Conservation (phyloP, 1,140 invertebrate species). For the Coenobita brevimanus region DNA sequence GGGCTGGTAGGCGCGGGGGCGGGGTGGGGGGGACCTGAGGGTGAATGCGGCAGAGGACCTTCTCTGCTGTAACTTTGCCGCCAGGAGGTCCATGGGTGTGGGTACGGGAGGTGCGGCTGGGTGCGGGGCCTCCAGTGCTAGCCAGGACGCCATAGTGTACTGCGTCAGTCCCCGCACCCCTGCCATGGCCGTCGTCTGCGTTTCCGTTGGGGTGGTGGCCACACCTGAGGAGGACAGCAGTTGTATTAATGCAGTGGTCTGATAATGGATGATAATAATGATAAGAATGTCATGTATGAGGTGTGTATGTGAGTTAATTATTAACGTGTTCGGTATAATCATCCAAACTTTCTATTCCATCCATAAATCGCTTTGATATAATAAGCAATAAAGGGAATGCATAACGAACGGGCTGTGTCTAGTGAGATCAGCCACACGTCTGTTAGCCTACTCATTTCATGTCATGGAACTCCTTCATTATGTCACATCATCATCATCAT, state of each 20-base stretch:
- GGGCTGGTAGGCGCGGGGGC: background rate
- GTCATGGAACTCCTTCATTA: too few species aligned
- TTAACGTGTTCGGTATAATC: too few species aligned
- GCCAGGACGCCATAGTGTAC: slow-evolving; percentile 40
- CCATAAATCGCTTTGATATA: too few species aligned
- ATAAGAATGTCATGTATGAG: too few species aligned
- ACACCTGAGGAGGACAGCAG: slow-evolving; percentile 10
- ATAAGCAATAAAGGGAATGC: too few species aligned
- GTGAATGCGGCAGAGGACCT: slow-evolving; percentile 16
- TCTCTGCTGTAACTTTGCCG: background rate
- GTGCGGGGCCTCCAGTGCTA: slow-evolving; percentile 30
- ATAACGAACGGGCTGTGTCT: too few species aligned
- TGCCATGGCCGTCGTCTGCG: slow-evolving; percentile 41
- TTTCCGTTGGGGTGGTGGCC: slow-evolving; percentile 49
- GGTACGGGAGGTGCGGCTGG: background rate
- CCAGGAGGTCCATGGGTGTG: slow-evolving; percentile 17
- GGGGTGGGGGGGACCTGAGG: background rate
- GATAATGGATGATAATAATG: too few species aligned
- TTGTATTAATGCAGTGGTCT: background rate
- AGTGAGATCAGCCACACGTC: too few species aligned
- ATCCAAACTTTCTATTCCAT: too few species aligned
- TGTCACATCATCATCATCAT: too few species aligned
- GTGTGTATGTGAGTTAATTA: too few species aligned
- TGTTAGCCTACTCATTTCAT: too few species aligned
- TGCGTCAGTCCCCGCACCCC: slow-evolving; percentile 30